phyloP scores from a whole-genome alignment of 2,113 vertebrate species.

The Pollachius pollachius region DNA sequence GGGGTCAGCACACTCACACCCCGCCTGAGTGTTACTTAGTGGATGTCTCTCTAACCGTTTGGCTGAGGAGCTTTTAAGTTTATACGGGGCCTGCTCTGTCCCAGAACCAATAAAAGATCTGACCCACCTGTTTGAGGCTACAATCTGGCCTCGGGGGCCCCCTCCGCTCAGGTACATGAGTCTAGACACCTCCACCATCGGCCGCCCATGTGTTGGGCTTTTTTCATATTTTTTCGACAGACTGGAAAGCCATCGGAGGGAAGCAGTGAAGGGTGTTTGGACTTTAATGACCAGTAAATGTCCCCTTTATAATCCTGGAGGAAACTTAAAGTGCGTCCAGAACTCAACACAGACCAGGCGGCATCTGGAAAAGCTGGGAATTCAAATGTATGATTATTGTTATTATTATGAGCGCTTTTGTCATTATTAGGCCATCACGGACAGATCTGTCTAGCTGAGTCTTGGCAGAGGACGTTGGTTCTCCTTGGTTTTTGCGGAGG shows the following conservation, averaged over 20 bases:
- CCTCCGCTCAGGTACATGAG: constrained; percentile 36
- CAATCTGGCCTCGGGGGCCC: constrained; percentile 30
- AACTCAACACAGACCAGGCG: constrained; percentile 27
- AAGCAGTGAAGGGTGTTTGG: constrained; percentile 42
- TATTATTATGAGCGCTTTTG: too few relatives aligned
- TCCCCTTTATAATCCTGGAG: constrained; percentile 34
- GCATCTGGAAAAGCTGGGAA: too few relatives aligned
- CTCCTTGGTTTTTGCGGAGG: constrained; percentile 14
- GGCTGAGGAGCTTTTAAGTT: constrained; percentile 43
- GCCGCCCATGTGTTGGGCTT: constrained; percentile 45
- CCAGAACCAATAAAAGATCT: constrained; percentile 63
- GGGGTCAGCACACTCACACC: constrained; percentile 11
- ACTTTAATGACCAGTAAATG: constrained; percentile 10
- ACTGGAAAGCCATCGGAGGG: constrained; percentile 28
- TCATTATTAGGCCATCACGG: constrained; percentile 38
- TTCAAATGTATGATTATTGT: too few relatives aligned
- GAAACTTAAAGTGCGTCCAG: constrained; percentile 37
- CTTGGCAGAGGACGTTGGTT: constrained; percentile 4
- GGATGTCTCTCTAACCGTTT: constrained; percentile 15
- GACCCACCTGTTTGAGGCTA: constrained; percentile 63
- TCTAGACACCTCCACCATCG: constrained; percentile 56
- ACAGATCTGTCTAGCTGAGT: constrained; percentile 27
- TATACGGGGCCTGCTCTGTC: constrained; percentile 41
- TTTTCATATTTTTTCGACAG: constrained; percentile 25
- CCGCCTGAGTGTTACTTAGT: constrained; percentile 43